Base-by-base conservation (phyloP, 2,113 vertebrate genomes). In the Chinchilla lanigera region DNA sequence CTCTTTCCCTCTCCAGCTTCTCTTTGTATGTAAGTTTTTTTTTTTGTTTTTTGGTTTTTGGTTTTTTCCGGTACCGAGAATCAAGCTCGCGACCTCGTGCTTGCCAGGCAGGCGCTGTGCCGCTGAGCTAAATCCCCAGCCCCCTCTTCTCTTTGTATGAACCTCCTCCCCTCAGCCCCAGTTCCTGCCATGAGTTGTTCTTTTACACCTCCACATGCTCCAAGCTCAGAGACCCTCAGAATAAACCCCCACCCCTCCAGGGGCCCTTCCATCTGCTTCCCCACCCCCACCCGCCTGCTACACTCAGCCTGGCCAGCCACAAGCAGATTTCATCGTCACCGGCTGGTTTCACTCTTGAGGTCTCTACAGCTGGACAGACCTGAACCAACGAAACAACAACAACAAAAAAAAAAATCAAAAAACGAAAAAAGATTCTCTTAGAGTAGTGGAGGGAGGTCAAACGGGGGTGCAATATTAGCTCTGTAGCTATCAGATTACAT, bases 251-350 rank as follows among this genome's bases (percentile, higher is more conserved):
- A 14, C 6, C 22, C 16, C 30, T 6, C 16, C 13, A 47, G 0
- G 2, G 41, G 11, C 26, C 71, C 11, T 19, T 71, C 41, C 71
- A 38, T 44, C 22, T 14, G 14, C 33, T 63, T 65, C 17, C 13
- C 35, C 12, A 0, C 0, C 10, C 0, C 0, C 0, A 58, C 38
- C 9, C 47, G n/a, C 47, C 47, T 83, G 71, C 30, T 4, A 0
- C 75, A 85, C 95, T 71, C 75, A n/a, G 35, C 69, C 87, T 90
- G 78, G 86, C 41, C 9, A 77, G n/a, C 69, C 20, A 0, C 33
- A 52, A 67, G 28, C 0, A 6, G 54, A 35, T 50, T 28, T 91
- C 52, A 56, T 2, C 24, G n/a, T n/a, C 73, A 7, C 30, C 7
- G 58, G 91, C 71, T 20, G 87, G 12, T 6, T 35, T 86, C 94